Evolutionary conservation across 2,113 vertebrate species (phyloP), one percentile per base, ranked within the genome.

Genomic region (Ictidomys tridecemlineatus): DNA sequence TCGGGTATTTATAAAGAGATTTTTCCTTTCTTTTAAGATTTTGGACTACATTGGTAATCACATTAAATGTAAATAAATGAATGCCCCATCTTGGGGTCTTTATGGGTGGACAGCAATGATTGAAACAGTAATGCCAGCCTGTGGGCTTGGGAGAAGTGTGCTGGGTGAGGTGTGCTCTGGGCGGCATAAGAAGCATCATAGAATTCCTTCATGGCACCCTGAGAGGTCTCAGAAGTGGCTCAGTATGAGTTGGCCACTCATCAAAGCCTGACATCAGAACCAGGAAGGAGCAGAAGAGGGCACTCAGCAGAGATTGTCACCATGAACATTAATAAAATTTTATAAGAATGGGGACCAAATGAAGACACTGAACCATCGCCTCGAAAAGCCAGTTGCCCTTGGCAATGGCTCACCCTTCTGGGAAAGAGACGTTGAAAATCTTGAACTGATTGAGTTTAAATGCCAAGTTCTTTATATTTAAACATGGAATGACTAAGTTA

Each of bases 401-500:
- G 78, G 69, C 53, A 28, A 14, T 18, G 26, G 39, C 22, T 63
- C 37, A n/a, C 79, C 37, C 58, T 39, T 48, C 3, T 5, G 73
- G n/a, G 48, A 89, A 74, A 70, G 89, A 85, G 14, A 20, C 22
- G 1, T 51, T 18, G 69, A 70, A 83, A 92, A 76, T 37, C 34
- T 56, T 84, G 56, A 78, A 80, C 16, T 67, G 56, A 61, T 7
- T 9, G 45, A 85, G n/a, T 92, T 95, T 74, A 74, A 89, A 84
- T 58, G 70, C 83, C 70, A 74, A 74, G 45, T 51, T 94, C 51
- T 74, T 56, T 69, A 12, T 39, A 30, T 85, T 93, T 69, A 86
- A 84, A 83, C 84, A 58, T 26, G n/a, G 32, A 82, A 92, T 86
- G 72, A 39, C 37, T 24, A 39, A 93, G 86, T 70, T 91, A 93